Evolutionary conservation across 2,797 vertebrate species (phyloP).

Genomic region (Peromyscus nudipes): DNA sequence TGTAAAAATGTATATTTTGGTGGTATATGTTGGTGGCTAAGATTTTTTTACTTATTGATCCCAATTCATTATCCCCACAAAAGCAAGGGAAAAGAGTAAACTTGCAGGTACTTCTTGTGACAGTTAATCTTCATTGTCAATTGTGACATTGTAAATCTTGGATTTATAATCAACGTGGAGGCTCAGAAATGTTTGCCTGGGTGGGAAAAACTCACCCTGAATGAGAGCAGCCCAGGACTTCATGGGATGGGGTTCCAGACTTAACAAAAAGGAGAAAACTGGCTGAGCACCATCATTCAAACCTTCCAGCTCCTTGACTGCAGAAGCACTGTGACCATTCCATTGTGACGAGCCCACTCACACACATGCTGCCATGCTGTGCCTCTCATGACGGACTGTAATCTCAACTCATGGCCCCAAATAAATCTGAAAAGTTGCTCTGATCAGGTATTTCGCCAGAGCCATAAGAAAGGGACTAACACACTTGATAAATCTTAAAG

Average conservation of each 20-base stretch:
- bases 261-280: background rate
- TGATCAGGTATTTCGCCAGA: background rate
- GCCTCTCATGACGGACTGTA: background rate
- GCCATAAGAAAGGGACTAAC: background rate
- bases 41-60: background rate
- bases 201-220: background rate
- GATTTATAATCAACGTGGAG: background rate
- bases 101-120: background rate
- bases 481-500: background rate
- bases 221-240: no score
- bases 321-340: background rate
- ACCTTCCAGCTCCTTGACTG: background rate
- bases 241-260: background rate
- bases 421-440: background rate
- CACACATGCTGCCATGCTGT: background rate
- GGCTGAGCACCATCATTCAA: background rate
- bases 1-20: background rate
- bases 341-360: background rate
- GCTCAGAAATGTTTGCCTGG: background rate
- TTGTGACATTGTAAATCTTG: no score
- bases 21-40: background rate
- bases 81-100: background rate
- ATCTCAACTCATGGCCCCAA: background rate
- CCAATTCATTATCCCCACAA: background rate
- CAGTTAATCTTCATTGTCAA: background rate